A percentile compares a stretch with the other conserved stretches of the same genome.
These are phyloP conservation scores for Anolis sagrei DNA, from an alignment of 2,113 vertebrate genomes.

Conservation along the genomic window DNA sequence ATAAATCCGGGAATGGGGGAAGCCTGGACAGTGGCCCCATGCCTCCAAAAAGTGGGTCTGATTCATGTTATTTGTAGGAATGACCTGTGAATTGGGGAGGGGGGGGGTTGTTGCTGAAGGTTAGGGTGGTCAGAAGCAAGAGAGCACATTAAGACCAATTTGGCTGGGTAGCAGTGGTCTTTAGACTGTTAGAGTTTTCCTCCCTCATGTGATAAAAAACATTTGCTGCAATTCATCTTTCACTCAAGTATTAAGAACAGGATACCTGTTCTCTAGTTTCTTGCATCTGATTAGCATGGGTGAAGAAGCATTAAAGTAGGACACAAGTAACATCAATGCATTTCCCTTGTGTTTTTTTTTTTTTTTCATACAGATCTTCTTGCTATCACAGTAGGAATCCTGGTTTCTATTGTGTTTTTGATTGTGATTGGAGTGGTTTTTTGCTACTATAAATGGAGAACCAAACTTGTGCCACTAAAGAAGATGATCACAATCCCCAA, in stretches of 20 bases:
- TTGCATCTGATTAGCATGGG: background rate
- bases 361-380: slow-evolving; percentile 62
- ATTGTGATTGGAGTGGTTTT: slow-evolving; percentile 46
- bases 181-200: background rate
- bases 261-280: background rate
- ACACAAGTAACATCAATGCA: background rate
- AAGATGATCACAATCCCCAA: slow-evolving; percentile 59
- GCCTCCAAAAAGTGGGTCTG: slow-evolving; percentile 66
- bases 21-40: slow-evolving; percentile 94
- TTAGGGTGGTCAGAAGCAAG: background rate
- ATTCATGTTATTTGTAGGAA: background rate
- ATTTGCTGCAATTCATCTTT: background rate
- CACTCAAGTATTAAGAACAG: background rate
- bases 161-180: background rate
- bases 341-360: slow-evolving; percentile 22
- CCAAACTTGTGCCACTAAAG: slow-evolving; percentile 60
- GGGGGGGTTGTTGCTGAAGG: background rate
- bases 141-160: background rate
- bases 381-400: slow-evolving; percentile 60
- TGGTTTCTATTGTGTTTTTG: slow-evolving; percentile 63
- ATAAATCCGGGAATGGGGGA: slow-evolving; percentile 84
- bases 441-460: slow-evolving; percentile 71
- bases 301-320: background rate
- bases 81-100: background rate
- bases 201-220: background rate